Evolutionary conservation across 2,113 vertebrate genomes (phyloP).

Genomic region (Philantomba maxwellii): DNA sequence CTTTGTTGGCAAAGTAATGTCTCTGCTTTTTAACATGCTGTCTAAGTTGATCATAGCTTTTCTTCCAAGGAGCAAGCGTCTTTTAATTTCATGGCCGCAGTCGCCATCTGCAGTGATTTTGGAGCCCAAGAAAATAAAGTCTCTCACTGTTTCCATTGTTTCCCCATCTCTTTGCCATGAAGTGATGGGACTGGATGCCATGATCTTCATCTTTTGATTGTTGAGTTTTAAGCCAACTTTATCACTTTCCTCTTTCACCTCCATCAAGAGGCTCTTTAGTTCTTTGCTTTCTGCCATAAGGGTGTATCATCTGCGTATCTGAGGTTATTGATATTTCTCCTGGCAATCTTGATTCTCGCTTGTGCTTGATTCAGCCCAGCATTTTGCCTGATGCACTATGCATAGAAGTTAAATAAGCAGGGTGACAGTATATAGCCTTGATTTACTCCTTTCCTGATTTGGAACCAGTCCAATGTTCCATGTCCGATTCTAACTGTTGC

Average conservation of each 20-base stretch:
- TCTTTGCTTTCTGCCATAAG: background rate
- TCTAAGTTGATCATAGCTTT: background rate
- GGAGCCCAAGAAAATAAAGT: background rate
- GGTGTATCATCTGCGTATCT: background rate
- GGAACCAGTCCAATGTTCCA: background rate
- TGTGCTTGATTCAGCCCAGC: background rate
- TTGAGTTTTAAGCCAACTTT: background rate
- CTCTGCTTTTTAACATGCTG: background rate
- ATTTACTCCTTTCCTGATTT: background rate
- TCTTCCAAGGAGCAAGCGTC: background rate
- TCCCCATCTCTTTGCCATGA: background rate
- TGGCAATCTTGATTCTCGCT: background rate
- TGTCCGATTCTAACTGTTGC: background rate
- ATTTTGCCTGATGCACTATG: background rate
- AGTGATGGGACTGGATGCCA: background rate
- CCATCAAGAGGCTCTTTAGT: background rate
- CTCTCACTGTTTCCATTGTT: background rate
- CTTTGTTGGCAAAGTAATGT: background rate
- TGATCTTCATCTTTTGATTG: background rate
- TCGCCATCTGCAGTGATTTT: background rate
- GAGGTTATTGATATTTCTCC: background rate
- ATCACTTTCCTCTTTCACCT: background rate
- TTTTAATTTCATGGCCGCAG: background rate
- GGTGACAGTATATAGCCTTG: background rate
- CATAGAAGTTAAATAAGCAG: background rate